Conservation (phyloP, 2,113 vertebrate genomes). For the Nymphicus hollandicus region DNA sequence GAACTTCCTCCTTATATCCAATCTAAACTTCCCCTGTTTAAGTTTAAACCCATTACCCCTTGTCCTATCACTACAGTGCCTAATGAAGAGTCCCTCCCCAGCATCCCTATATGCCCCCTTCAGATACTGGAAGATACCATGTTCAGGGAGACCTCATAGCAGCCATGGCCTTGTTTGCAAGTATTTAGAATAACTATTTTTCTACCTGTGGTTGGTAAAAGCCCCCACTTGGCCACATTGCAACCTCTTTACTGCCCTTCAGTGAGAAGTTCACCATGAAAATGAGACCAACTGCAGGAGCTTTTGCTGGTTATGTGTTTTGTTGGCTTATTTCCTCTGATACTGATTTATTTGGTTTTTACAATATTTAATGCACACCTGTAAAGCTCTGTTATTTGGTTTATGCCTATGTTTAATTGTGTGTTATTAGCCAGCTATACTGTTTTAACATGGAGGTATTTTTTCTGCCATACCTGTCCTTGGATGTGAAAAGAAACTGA, state of each 20-base stretch:
- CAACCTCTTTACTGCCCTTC: neutral
- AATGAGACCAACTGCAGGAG: neutral
- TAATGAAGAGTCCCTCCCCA: too few relatives aligned
- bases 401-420: neutral
- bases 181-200: neutral
- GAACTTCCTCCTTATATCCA: too few relatives aligned
- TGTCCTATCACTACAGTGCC: too few relatives aligned
- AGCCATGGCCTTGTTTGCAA: neutral
- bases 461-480: neutral
- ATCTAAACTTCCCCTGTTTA: too few relatives aligned
- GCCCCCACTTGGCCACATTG: neutral
- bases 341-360: neutral
- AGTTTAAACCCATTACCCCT: too few relatives aligned
- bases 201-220: neutral
- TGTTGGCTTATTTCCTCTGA: neutral
- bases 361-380: neutral
- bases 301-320: neutral
- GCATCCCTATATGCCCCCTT: too few relatives aligned
- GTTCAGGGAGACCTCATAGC: neutral
- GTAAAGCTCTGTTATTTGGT: neutral
- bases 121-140: too few relatives aligned
- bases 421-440: neutral
- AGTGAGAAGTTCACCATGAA: neutral
- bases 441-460: neutral
- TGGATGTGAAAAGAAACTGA: neutral